Conservation (phyloP, 2,797 vertebrate genomes). For the Anabacerthia variegaticeps region DNA sequence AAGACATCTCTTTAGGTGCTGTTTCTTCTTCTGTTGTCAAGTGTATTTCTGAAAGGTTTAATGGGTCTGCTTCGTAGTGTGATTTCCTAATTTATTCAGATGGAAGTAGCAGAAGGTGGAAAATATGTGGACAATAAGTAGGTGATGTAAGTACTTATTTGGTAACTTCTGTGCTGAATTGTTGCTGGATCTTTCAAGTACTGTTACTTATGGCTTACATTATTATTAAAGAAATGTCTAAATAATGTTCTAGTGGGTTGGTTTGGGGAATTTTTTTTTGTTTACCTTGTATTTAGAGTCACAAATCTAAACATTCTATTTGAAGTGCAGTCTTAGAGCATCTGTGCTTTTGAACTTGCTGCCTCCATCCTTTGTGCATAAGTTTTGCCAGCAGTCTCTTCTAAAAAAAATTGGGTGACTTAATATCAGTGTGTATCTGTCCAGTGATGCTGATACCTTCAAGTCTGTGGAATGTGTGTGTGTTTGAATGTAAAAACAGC, state of each 20-base stretch:
- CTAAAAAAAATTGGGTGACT: neutral
- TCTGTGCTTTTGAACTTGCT: neutral
- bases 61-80: neutral
- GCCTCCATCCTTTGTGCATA: neutral
- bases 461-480: neutral
- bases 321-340: neutral
- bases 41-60: neutral
- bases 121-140: accelerated
- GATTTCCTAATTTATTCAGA: neutral
- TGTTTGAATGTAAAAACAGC: neutral
- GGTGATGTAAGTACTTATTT: neutral
- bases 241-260: neutral
- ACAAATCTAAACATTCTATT: neutral
- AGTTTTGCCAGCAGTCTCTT: neutral
- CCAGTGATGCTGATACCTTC: neutral
- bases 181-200: neutral
- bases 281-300: neutral
- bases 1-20: neutral
- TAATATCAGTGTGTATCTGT: accelerated
- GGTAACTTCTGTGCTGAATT: neutral
- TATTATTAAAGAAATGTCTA: neutral
- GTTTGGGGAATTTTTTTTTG: neutral
- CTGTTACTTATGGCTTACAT: neutral
- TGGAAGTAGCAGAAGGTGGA: neutral
- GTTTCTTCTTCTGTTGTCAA: neutral